Evolutionary conservation across 2,888 invertebrate genomes (phyloP).

Genomic region (Eilema sororculum): DNA sequence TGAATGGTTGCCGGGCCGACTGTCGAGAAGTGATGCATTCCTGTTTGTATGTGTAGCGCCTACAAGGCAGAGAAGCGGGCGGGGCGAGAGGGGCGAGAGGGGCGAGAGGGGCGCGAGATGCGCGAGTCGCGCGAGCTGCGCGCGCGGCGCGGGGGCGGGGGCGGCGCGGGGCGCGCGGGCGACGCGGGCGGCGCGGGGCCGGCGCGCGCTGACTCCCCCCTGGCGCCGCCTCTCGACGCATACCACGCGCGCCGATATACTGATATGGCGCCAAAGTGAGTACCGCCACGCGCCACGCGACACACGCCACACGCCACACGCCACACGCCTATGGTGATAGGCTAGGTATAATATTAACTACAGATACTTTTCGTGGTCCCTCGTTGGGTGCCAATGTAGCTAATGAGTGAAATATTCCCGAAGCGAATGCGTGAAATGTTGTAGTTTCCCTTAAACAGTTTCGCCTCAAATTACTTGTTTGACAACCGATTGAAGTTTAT

Average conservation of each 20-base stretch:
- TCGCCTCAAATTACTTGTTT: too few species aligned
- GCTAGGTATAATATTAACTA: background rate
- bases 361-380: background rate
- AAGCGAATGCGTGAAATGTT: background rate
- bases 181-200: constrained; percentile 58
- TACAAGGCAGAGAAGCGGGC: constrained; percentile 81
- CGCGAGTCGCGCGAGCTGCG: constrained; percentile 68
- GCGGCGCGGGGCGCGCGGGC: constrained; percentile 62
- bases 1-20: background rate
- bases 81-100: constrained; percentile 60
- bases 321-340: too few species aligned
- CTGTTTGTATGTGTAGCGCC: constrained; percentile 64
- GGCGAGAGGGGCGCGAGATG: constrained; percentile 44
- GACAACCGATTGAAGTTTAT: too few species aligned
- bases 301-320: background rate
- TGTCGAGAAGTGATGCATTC: background rate
- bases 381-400: background rate
- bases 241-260: constrained; percentile 91
- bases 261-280: constrained; percentile 96
- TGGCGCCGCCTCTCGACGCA: constrained; percentile 85
- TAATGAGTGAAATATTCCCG: background rate
- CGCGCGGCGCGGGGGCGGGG: constrained; percentile 63
- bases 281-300: constrained; percentile 47
- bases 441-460: too few species aligned
- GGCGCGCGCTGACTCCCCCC: constrained; percentile 66